Percentiles rank a stretch among this genome's conserved stretches.
Evolutionary conservation across 2,797 vertebrate genomes (phyloP).

Genomic region (Xenopus petersii): DNA sequence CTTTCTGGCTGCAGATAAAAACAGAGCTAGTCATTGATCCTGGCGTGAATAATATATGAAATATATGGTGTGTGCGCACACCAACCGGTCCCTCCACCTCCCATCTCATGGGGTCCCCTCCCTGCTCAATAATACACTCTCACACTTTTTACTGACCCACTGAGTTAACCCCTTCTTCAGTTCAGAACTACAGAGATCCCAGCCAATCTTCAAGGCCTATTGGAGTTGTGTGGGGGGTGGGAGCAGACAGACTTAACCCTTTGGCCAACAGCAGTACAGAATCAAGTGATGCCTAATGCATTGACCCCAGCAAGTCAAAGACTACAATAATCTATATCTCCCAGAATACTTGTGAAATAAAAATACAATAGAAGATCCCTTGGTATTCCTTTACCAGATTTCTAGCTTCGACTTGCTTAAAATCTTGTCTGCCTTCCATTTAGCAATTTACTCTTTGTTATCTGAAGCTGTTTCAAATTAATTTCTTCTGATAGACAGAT

Average conservation of each 20-base stretch:
- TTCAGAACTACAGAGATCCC: too few species aligned
- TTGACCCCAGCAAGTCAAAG: neutral
- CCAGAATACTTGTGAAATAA: too few species aligned
- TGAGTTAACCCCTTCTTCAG: neutral
- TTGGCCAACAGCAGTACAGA: neutral
- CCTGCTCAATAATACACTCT: neutral
- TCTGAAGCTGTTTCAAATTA: neutral
- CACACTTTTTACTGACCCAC: neutral
- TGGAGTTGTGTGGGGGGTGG: too few species aligned
- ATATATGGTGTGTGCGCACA: conserved; percentile 11
- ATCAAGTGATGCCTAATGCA: neutral
- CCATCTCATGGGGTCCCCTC: neutral
- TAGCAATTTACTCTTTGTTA: conserved; percentile 1
- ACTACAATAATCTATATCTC: neutral
- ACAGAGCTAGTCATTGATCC: conserved; percentile 25
- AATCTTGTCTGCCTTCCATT: neutral
- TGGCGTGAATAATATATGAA: conserved; percentile 25
- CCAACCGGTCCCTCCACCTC: neutral
- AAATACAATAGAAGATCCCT: neutral
- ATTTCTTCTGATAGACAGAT: conserved; percentile 5
- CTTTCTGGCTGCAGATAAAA: conserved; percentile 28
- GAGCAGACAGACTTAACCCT: neutral
- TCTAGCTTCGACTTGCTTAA: neutral
- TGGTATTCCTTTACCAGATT: neutral
- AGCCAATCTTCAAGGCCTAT: too few species aligned